These are phyloP conservation scores for Naja naja DNA, from an alignment of 2,113 vertebrate genomes.

Conservation along the genomic window DNA sequence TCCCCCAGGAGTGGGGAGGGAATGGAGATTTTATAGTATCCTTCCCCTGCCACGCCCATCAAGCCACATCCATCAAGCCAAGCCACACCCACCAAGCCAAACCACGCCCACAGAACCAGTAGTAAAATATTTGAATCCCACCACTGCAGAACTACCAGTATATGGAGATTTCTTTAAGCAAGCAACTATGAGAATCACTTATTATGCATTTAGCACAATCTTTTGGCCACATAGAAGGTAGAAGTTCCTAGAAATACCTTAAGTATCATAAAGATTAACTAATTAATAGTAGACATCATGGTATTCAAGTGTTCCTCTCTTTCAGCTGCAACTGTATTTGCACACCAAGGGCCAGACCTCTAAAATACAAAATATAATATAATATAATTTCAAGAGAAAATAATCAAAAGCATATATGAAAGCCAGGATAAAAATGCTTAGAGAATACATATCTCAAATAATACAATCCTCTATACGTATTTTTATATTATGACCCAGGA, in stretches of 20 bases:
- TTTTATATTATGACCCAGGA: not conserved
- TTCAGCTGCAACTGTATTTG: not conserved
- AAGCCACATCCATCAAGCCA: no score
- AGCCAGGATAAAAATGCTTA: constrained; percentile 6
- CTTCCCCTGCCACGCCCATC: no score
- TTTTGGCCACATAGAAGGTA: constrained; percentile 28
- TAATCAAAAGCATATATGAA: constrained; percentile 9
- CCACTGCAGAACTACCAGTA: not conserved
- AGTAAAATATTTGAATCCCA: no score
- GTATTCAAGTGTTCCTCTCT: not conserved
- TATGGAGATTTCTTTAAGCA: not conserved
- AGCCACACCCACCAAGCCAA: no score
- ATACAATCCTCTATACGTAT: not conserved
- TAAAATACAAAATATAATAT: not conserved
- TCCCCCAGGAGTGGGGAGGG: no score
- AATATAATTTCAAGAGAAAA: not conserved
- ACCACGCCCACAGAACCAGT: no score
- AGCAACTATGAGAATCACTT: constrained; percentile 6
- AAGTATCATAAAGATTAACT: not conserved
- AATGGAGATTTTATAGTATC: no score
- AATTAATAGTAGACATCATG: not conserved
- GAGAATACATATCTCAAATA: not conserved
- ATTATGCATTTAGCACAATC: constrained; percentile 33
- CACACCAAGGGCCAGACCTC: not conserved
- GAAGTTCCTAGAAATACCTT: constrained; percentile 35